Conservation (phyloP, 2,113 vertebrate species). For the Rana temporaria region DNA sequence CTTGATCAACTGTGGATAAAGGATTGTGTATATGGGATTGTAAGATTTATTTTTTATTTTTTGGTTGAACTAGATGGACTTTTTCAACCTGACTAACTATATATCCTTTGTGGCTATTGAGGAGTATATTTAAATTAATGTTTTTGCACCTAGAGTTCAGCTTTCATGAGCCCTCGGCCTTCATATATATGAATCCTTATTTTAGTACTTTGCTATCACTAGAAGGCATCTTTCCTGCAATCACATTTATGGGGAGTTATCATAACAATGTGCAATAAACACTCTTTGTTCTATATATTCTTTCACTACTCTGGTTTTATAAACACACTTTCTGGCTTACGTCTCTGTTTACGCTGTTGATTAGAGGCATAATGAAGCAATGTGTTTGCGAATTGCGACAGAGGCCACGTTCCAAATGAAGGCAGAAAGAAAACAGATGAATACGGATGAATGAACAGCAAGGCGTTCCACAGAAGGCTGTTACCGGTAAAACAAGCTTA, state of each 20-base stretch:
- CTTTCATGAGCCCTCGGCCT: too few species aligned
- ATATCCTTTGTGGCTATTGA: too few species aligned
- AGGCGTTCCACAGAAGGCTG: conserved; percentile 1
- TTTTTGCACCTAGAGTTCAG: too few species aligned
- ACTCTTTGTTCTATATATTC: not conserved
- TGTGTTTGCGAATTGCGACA: conserved; percentile 25
- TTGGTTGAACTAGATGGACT: too few species aligned
- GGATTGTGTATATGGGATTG: too few species aligned
- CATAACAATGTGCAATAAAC: conserved; percentile 2
- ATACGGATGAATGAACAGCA: conserved; percentile 13
- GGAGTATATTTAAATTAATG: too few species aligned
- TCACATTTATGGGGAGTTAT: not conserved
- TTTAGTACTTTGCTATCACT: not conserved
- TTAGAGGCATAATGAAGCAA: conserved; percentile 42
- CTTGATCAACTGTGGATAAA: too few species aligned
- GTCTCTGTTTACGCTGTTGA: conserved; percentile 35
- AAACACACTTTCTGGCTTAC: conserved; percentile 26
- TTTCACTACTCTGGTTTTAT: not conserved
- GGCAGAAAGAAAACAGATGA: conserved; percentile 25
- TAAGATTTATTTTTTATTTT: too few species aligned
- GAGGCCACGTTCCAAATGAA: not conserved
- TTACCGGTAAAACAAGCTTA: conserved; percentile 23
- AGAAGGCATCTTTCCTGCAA: not conserved
- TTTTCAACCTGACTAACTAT: too few species aligned
- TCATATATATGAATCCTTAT: too few species aligned